A percentile compares a stretch with the other conserved stretches of the same genome.
These are phyloP conservation scores for Phaethornis superciliosus DNA, from an alignment of 2,113 vertebrate species.

Conservation along the genomic window DNA sequence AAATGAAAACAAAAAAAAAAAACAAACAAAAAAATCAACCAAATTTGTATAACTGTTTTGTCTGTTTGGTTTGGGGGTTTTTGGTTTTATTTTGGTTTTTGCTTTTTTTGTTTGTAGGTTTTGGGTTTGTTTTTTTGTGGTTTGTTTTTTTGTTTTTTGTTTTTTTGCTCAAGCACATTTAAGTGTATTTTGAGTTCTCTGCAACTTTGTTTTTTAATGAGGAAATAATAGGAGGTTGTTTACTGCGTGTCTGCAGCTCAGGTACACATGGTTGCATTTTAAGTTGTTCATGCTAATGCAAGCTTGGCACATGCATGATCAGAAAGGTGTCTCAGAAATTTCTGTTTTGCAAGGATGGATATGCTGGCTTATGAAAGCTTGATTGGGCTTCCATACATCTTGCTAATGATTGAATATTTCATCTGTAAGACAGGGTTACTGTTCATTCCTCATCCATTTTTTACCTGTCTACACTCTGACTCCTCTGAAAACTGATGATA, in stretches of 20 bases:
- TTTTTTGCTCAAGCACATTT: neutral
- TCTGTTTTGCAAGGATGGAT: neutral
- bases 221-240: neutral
- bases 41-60: neutral
- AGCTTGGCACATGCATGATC: neutral
- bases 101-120: no score
- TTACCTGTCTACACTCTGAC: neutral
- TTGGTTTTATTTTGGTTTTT: no score
- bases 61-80: no score
- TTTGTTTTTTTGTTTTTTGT: no score
- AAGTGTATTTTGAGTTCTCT: neutral
- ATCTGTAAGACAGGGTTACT: neutral
- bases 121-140: no score
- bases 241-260: neutral
- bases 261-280: neutral
- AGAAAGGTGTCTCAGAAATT: neutral
- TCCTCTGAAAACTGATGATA: neutral
- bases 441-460: neutral
- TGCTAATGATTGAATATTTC: neutral
- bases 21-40: no score
- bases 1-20: neutral
- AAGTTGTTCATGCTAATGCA: neutral
- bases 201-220: neutral
- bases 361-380: neutral
- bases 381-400: neutral